Percentiles rank a stretch among this genome's conserved stretches.
Conservation (phyloP, 1,140 invertebrate genomes). For the Lepidurus couesii region DNA sequence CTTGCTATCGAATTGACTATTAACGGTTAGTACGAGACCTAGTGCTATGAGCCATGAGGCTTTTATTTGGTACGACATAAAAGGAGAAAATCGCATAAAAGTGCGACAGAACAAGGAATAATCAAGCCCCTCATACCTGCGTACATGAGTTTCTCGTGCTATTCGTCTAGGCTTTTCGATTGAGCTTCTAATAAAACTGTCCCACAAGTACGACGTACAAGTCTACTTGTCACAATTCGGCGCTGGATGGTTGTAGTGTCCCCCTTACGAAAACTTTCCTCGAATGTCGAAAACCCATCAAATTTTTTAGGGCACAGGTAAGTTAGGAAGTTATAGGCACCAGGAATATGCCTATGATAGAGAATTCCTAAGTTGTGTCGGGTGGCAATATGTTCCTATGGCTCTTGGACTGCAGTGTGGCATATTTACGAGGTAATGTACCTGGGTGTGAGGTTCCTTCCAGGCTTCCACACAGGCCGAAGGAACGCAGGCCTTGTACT, state of each 20-base stretch:
- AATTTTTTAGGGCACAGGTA: background rate
- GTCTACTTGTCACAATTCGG: constrained; percentile 4
- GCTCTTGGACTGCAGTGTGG: background rate
- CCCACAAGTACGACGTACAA: background rate
- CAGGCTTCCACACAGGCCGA: background rate
- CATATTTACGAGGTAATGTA: constrained; percentile 1
- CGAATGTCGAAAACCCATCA: background rate
- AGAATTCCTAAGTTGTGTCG: background rate
- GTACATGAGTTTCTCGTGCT: background rate
- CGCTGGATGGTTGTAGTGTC: background rate
- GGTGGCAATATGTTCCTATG: background rate
- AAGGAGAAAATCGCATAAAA: background rate
- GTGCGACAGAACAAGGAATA: background rate
- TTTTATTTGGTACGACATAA: background rate
- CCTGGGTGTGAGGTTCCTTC: constrained; percentile 13
- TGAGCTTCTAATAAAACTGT: constrained; percentile 9
- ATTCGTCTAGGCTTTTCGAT: background rate
- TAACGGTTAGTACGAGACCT: background rate
- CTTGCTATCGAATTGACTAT: background rate
- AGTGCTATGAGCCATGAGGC: background rate
- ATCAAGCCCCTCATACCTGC: background rate
- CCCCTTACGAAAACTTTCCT: background rate
- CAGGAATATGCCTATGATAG: background rate
- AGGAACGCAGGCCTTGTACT: background rate
- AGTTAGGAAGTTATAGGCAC: background rate